Evolutionary conservation across 1,140 invertebrate genomes (phyloP).

Genomic region (Drosophila ananassae): DNA sequence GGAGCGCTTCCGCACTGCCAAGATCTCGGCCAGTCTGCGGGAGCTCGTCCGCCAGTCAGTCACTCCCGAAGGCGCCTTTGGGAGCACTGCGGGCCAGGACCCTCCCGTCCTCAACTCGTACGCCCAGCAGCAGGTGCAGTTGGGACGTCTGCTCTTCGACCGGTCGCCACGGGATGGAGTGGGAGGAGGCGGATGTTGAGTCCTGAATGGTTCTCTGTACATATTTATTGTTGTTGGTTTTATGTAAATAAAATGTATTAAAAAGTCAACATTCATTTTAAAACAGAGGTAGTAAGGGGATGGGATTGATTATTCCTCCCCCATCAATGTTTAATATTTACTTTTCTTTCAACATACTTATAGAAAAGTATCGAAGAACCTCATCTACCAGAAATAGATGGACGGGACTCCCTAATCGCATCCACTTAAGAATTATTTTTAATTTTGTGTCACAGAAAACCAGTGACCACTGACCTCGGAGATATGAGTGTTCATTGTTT

Average conservation of each 20-base stretch:
- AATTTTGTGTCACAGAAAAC: conserved; percentile 1
- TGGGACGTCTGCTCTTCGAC: conserved; percentile 61
- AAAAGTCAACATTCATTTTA: not conserved
- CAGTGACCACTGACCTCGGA: not conserved
- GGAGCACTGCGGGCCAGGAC: conserved; percentile 20
- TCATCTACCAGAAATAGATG: not conserved
- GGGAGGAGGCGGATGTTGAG: not conserved
- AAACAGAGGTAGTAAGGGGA: no score
- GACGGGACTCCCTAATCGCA: not conserved
- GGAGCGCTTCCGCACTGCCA: conserved; percentile 68
- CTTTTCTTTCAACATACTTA: no score
- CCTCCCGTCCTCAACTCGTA: conserved; percentile 36
- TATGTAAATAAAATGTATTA: conserved; percentile 62
- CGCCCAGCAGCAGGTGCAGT: conserved; percentile 57
- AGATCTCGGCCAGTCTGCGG: conserved; percentile 78
- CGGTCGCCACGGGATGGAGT: conserved; percentile 15
- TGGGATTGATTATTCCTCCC: no score
- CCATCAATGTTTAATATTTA: no score
- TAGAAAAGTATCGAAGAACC: not conserved
- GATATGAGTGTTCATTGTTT: conserved; percentile 5
- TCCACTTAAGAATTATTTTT: not conserved
- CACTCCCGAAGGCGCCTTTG: conserved; percentile 62
- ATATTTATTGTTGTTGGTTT: conserved; percentile 56
- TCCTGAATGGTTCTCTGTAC: conserved; percentile 1
- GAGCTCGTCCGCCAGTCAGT: conserved; percentile 79